phyloP scores from a whole-genome alignment of 2,113 vertebrate species.

The Gobio gobio region DNA sequence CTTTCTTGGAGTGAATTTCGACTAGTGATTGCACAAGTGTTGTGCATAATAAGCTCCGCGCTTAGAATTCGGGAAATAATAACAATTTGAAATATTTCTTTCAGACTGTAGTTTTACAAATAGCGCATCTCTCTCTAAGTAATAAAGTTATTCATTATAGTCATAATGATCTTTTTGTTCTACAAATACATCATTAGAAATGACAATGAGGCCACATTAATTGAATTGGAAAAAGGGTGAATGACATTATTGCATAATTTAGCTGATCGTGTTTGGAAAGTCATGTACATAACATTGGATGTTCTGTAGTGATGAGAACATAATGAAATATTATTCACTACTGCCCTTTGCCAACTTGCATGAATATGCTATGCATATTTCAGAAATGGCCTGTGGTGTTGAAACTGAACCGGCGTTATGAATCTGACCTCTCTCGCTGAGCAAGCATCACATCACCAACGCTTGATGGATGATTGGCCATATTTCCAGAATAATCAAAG shows the following conservation, averaged over 20 bases:
- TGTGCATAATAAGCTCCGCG: too few species aligned
- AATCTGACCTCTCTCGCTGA: constrained; percentile 13
- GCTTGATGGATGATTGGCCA: constrained; percentile 47
- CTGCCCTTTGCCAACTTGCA: not conserved
- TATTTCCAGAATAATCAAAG: constrained; percentile 46
- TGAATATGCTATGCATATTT: not conserved
- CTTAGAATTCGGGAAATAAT: too few species aligned
- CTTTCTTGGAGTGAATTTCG: too few species aligned
- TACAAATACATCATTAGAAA: not conserved
- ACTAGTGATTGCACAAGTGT: too few species aligned
- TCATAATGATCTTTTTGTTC: not conserved
- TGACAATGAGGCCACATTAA: not conserved
- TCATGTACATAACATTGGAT: not conserved
- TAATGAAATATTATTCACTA: constrained; percentile 7
- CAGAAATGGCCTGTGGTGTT: constrained; percentile 13
- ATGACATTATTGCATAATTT: not conserved
- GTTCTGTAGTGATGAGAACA: constrained; percentile 15
- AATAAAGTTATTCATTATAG: not conserved
- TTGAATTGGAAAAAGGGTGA: not conserved
- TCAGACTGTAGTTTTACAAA: too few species aligned
- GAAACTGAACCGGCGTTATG: not conserved
- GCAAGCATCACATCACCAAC: constrained; percentile 38
- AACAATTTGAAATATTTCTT: too few species aligned
- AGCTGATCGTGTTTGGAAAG: not conserved
- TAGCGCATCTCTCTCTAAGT: too few species aligned